phyloP scores from a whole-genome alignment of 2,113 vertebrate genomes.

The Gymnorhina tibicen region DNA sequence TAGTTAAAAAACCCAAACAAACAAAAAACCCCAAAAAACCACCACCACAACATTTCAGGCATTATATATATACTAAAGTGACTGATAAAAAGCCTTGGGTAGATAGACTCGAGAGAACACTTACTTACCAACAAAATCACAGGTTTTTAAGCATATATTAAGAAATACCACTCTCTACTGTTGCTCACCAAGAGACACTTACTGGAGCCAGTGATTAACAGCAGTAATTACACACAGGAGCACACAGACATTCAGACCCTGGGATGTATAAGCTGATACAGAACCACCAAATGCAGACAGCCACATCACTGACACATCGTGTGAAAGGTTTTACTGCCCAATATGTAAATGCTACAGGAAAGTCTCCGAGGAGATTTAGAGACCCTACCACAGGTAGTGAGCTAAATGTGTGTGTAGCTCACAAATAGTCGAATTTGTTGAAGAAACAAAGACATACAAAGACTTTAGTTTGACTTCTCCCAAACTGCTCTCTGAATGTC shows the following conservation, averaged over 20 bases:
- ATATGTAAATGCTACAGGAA: neutral
- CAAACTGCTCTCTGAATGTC: neutral
- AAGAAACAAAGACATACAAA: neutral
- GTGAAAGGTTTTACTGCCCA: neutral
- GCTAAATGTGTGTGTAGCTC: neutral
- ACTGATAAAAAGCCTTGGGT: neutral
- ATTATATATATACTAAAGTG: neutral
- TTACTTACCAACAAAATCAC: neutral
- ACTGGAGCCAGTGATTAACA: neutral
- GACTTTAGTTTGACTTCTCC: neutral
- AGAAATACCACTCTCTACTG: neutral
- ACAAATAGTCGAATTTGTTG: neutral
- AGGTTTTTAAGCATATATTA: neutral
- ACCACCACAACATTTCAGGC: neutral
- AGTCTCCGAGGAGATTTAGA: neutral
- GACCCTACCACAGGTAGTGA: neutral
- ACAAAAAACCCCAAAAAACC: accelerated
- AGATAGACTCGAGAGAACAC: neutral
- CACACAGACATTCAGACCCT: neutral
- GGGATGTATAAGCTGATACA: neutral
- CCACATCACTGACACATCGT: neutral
- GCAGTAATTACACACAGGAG: neutral
- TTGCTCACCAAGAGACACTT: neutral
- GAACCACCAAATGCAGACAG: neutral
- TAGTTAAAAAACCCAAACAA: neutral